Base-by-base conservation (phyloP, 2,113 vertebrate genomes). In the Calidris pygmaea region DNA sequence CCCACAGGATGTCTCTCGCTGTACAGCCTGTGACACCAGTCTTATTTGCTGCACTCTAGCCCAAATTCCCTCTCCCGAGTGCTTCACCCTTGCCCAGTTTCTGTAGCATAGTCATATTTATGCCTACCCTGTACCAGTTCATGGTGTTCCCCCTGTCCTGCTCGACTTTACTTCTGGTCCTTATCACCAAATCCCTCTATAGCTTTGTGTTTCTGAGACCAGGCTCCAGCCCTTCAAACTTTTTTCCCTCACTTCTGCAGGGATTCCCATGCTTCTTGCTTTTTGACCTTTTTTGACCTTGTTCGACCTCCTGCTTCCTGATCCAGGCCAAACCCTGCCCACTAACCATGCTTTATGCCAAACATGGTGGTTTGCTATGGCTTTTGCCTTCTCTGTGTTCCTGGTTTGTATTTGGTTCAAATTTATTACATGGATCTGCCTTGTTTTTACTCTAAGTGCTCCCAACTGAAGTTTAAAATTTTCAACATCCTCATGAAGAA, bases 131-230 rank as follows among this genome's bases (percentile, higher is more conserved):
- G 2, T 48, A 10, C 27, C 20, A 22, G 13, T n/a, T 58, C 10
- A 7, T 52, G 9, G 3, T 27, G 19, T 58, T 48, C 2, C 39
- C 6, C 3, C 5, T 1, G 1, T 68, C 5, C 58, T 43, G 3
- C 19, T 87, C 8, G 39, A 3, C 12, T 37, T 79, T 66, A 52
- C 1, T 93, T 3, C 24, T 58, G 20, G 13, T 73, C 4, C 41
- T 91, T 43, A 18, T 43, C 10, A 73, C 19, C 35, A 70, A 76
- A 88, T 58, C 6, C 12, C 22, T 79, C n/a, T 19, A 62, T 12
- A 45, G 24, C 5, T 45, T 76, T 76, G 45, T 80, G 12, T 19
- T 88, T 68, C 63, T 77, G n/a, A 80, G 60, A 53, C 71, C 18
- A 62, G 9, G 6, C 19, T 92, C 10, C 22, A 73, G 32, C 20